Evolutionary conservation across 2,888 invertebrate genomes (phyloP).

Genomic region (Belgica antarctica): DNA sequence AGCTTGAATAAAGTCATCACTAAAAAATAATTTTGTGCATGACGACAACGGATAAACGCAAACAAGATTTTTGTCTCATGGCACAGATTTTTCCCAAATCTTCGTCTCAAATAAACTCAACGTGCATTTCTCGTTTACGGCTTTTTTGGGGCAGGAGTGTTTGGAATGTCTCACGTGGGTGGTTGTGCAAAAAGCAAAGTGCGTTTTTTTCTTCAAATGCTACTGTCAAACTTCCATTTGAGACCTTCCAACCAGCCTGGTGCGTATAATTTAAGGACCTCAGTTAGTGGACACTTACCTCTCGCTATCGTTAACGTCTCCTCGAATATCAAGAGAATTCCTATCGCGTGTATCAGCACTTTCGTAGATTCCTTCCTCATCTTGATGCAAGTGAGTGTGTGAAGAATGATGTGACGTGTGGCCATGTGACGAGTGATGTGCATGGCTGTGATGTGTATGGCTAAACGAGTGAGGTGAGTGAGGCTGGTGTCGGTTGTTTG

Average conservation of each 20-base stretch:
- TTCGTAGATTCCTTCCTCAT: conserved; percentile 85
- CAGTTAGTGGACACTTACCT: conserved; percentile 61
- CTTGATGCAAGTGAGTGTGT: conserved; percentile 62
- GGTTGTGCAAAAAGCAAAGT: too few relatives aligned
- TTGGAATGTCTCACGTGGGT: too few relatives aligned
- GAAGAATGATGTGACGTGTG: conserved; percentile 59
- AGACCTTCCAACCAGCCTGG: neutral
- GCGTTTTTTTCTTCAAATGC: too few relatives aligned
- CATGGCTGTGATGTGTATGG: conserved; percentile 56
- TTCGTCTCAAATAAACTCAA: neutral
- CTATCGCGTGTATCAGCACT: conserved; percentile 73
- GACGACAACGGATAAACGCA: conserved; percentile 21
- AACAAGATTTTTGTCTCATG: conserved; percentile 36
- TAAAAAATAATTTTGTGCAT: conserved; percentile 71
- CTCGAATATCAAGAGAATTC: conserved; percentile 62
- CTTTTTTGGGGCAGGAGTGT: too few relatives aligned
- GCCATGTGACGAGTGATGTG: conserved; percentile 56
- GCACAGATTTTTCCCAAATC: neutral
- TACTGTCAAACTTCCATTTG: neutral
- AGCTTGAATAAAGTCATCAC: conserved; percentile 97
- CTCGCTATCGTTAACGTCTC: conserved; percentile 86
- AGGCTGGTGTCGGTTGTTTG: conserved; percentile 59
- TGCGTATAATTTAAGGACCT: conserved; percentile 27
- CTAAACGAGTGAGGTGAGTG: conserved; percentile 57
- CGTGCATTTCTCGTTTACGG: neutral